A percentile compares a stretch with the other conserved stretches of the same genome.
These are phyloP conservation scores for Ursus arctos DNA, from an alignment of 2,113 vertebrate genomes.

Conservation along the genomic window DNA sequence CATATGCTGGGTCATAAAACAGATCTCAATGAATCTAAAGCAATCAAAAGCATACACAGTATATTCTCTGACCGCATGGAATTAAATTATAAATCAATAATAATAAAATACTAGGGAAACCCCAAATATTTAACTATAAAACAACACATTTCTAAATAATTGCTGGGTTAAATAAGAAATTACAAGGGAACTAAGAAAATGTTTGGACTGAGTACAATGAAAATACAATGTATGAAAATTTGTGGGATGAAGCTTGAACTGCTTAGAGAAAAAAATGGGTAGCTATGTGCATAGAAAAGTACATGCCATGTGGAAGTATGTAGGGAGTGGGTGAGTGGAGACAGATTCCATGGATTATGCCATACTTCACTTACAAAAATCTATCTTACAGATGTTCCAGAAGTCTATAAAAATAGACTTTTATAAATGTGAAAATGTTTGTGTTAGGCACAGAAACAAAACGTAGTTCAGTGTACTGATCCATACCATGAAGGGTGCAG, in stretches of 20 bases:
- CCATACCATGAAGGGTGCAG: neutral
- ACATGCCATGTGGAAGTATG: neutral
- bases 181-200: neutral
- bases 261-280: neutral
- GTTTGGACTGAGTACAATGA: neutral
- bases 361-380: neutral
- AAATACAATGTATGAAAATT: neutral
- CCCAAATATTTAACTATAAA: neutral
- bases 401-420: neutral
- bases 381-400: neutral
- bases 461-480: neutral
- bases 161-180: neutral
- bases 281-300: neutral
- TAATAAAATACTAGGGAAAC: neutral
- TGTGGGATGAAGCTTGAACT: neutral
- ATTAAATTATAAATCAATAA: neutral
- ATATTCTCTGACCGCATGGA: neutral
- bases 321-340: neutral
- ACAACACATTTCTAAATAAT: neutral
- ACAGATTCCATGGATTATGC: neutral
- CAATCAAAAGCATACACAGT: neutral
- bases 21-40: neutral
- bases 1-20: neutral
- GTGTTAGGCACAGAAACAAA: neutral
- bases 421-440: neutral